Evolutionary conservation across 2,888 invertebrate species (phyloP), one percentile per base, ranked within the genome.

Genomic region (Coelopa pilipes): DNA sequence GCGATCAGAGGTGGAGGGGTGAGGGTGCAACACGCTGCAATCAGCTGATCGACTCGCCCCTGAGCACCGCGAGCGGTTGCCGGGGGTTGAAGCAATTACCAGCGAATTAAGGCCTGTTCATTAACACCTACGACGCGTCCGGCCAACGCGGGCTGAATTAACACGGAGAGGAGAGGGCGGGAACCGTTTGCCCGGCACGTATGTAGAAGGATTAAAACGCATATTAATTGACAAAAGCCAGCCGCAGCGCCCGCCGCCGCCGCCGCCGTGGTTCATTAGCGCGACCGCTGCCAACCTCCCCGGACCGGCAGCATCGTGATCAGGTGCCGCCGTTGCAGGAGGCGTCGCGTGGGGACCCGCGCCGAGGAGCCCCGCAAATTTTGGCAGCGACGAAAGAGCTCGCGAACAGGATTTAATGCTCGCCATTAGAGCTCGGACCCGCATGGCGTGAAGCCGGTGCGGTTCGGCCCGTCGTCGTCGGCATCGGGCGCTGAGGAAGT

Each of bases 171-270:
- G 62, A 19, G 21, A 21, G 50, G 50, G 24, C 34, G 63, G 5
- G 63, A 13, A 17, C n/a, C 17, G 46, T 34, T 34, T 0, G 11
- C 19, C 2, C 47, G 57, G 17, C 59, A 49, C n/a, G 46, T 21
- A 9, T 53, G 19, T 55, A 50, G 45, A 50, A 70, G 45, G 24
- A 62, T 49, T 66, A 24, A 66, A 70, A 70, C 70, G 60, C 70
- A 70, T 24, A 70, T 50, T 68, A 68, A 60, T 70, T 70, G 70
- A 70, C 70, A 70, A 70, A 70, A 60, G n/a, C 17, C 34, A 47
- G 24, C 47, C 57, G 24, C 46, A 57, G 7, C 13, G 19, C 19
- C 46, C 45, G 19, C 4, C 5, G 10, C 46, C 46, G 15, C 7
- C 7, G 34, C 7, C 7, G 34, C 34, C 7, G 34, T 34, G 34